phyloP scores from a whole-genome alignment of 2,797 vertebrate species.

The Danio kyathit region DNA sequence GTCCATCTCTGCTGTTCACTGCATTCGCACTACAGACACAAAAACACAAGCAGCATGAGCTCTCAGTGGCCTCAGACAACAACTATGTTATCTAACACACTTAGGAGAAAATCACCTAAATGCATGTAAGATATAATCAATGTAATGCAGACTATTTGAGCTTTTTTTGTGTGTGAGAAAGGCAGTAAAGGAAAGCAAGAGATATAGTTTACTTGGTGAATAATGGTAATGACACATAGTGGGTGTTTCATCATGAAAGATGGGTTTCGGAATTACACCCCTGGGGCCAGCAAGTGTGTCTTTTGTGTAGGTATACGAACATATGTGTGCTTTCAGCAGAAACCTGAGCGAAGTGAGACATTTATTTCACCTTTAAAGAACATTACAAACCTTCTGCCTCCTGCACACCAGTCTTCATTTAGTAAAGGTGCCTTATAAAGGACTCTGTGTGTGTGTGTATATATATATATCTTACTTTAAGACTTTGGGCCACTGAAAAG shows the following conservation, averaged over 20 bases:
- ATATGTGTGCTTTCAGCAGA: slow-evolving; percentile 6
- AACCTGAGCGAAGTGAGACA: slow-evolving; percentile 44
- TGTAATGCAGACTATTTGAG: background rate
- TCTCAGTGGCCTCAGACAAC: background rate
- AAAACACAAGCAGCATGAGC: slow-evolving; percentile 9
- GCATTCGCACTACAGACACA: slow-evolving; percentile 87
- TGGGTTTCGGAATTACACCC: slow-evolving; percentile 13
- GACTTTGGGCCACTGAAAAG: too few relatives aligned
- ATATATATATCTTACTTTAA: too few relatives aligned
- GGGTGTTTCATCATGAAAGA: slow-evolving; percentile 34
- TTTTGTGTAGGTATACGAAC: background rate
- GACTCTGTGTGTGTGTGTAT: background rate
- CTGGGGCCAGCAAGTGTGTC: slow-evolving; percentile 20
- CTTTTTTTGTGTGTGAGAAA: background rate
- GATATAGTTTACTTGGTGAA: slow-evolving; percentile 11
- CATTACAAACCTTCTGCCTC: background rate
- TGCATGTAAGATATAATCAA: background rate
- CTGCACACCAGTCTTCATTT: background rate
- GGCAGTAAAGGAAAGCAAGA: background rate
- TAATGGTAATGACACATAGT: slow-evolving; percentile 26
- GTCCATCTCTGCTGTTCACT: slow-evolving; percentile 91
- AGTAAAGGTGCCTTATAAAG: background rate
- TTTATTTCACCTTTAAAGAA: slow-evolving; percentile 12
- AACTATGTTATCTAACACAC: background rate
- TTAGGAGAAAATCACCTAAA: background rate